phyloP scores from a whole-genome alignment of 2,888 invertebrate species.

The Cyclophora punctaria region DNA sequence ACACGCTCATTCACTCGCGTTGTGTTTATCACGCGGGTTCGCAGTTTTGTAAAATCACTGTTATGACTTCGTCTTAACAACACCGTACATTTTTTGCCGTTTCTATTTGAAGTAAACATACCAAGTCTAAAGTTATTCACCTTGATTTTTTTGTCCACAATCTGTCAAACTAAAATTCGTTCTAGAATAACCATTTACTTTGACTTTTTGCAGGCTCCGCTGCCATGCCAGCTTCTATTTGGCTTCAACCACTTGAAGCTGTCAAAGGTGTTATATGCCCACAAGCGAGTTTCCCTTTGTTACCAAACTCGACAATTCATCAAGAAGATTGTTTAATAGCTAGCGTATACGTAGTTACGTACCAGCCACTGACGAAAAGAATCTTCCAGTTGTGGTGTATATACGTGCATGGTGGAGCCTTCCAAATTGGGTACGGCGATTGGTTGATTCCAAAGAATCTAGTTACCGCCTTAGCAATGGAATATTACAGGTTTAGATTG shows the following conservation, averaged over 20 bases:
- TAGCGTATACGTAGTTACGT: conserved; percentile 45
- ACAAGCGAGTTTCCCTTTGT: conserved; percentile 12
- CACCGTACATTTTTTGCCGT: too few relatives aligned
- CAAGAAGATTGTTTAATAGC: conserved; percentile 47
- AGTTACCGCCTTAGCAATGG: conserved; percentile 27
- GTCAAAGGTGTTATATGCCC: conserved; percentile 28
- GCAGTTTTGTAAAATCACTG: too few relatives aligned
- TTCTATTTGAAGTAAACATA: too few relatives aligned
- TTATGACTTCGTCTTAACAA: too few relatives aligned
- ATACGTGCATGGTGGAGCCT: conserved; percentile 61
- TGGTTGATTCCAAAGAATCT: conserved; percentile 26
- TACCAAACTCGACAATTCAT: background rate
- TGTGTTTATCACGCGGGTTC: too few relatives aligned
- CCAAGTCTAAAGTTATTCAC: too few relatives aligned
- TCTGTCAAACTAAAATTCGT: too few relatives aligned
- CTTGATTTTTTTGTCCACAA: too few relatives aligned
- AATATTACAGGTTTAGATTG: too few relatives aligned
- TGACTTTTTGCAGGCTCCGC: conserved; percentile 38
- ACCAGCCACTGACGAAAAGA: conserved; percentile 31
- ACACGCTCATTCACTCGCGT: too few relatives aligned
- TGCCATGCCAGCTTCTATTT: conserved; percentile 29
- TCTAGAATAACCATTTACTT: too few relatives aligned
- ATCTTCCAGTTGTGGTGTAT: conserved; percentile 51
- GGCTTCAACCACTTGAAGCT: conserved; percentile 27
- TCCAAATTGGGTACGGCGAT: conserved; percentile 40